Conservation (phyloP, 2,888 invertebrate genomes). For the Carcina quercana region DNA sequence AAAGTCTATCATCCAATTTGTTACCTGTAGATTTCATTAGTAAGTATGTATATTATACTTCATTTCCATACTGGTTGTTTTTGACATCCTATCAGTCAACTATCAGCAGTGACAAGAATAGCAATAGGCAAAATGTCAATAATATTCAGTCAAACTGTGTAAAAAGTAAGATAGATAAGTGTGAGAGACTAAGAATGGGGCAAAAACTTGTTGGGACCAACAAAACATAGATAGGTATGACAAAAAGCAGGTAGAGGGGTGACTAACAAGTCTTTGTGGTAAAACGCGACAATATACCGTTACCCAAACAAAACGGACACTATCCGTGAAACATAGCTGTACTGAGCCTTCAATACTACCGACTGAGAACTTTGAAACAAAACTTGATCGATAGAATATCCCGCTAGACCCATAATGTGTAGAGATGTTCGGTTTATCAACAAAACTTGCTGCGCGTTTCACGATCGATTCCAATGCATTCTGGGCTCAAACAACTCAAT, state of each 20-base stretch:
- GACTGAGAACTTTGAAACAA: slow-evolving; percentile 30
- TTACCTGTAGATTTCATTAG: too few species aligned
- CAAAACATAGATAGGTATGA: slow-evolving; percentile 39
- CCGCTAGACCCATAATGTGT: slow-evolving; percentile 38
- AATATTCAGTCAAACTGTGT: too few species aligned
- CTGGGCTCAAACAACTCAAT: slow-evolving; percentile 19
- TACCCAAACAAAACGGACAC: slow-evolving; percentile 59
- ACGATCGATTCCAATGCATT: slow-evolving; percentile 13
- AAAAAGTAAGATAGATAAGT: too few species aligned
- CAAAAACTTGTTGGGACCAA: slow-evolving; percentile 21
- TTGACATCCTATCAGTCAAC: too few species aligned
- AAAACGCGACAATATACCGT: slow-evolving; percentile 63
- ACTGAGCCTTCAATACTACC: slow-evolving; percentile 37
- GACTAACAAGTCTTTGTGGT: slow-evolving; percentile 64
- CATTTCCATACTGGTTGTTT: too few species aligned
- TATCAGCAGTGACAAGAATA: too few species aligned
- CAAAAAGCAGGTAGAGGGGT: slow-evolving; percentile 56
- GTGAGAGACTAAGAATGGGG: too few species aligned
- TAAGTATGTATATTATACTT: too few species aligned
- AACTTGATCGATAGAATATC: slow-evolving; percentile 56
- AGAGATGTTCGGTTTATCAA: slow-evolving; percentile 37
- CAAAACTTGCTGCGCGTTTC: slow-evolving; percentile 26
- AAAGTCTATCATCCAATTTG: too few species aligned
- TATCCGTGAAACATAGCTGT: slow-evolving; percentile 50
- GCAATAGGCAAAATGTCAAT: too few species aligned